These are phyloP conservation scores for Griposia aprilina DNA, from an alignment of 2,888 invertebrate species.

Conservation along the genomic window DNA sequence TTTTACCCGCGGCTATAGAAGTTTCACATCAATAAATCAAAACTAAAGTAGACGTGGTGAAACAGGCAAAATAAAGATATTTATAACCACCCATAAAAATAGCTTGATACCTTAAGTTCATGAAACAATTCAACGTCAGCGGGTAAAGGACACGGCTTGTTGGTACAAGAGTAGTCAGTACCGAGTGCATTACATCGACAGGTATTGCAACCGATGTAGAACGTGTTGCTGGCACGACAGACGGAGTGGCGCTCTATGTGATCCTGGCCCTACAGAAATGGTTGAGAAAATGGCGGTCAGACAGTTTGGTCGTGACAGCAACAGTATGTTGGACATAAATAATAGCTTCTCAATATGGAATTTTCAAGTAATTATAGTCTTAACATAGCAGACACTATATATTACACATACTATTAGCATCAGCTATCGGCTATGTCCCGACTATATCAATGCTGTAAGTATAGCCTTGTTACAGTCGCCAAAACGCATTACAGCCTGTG, in stretches of 20 bases:
- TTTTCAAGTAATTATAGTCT: background rate
- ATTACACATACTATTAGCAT: background rate
- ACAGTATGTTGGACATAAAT: background rate
- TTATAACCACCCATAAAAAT: background rate
- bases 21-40: too few relatives aligned
- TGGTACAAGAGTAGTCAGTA: conserved; percentile 84
- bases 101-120: conserved; percentile 76
- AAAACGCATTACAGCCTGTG: background rate
- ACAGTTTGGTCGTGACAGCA: background rate
- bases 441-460: background rate
- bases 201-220: conserved; percentile 86
- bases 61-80: background rate
- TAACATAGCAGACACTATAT: too few relatives aligned
- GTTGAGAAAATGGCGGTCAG: background rate
- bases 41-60: background rate
- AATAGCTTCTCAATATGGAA: background rate
- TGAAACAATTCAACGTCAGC: conserved; percentile 85
- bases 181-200: conserved; percentile 86
- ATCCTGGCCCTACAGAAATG: conserved; percentile 77
- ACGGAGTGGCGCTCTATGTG: conserved; percentile 83
- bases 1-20: too few relatives aligned
- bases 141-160: conserved; percentile 85
- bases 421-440: background rate
- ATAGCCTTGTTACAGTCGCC: background rate
- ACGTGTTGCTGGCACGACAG: conserved; percentile 82